phyloP scores from a whole-genome alignment of 2,888 invertebrate species.

The Lochmaea capreae region DNA sequence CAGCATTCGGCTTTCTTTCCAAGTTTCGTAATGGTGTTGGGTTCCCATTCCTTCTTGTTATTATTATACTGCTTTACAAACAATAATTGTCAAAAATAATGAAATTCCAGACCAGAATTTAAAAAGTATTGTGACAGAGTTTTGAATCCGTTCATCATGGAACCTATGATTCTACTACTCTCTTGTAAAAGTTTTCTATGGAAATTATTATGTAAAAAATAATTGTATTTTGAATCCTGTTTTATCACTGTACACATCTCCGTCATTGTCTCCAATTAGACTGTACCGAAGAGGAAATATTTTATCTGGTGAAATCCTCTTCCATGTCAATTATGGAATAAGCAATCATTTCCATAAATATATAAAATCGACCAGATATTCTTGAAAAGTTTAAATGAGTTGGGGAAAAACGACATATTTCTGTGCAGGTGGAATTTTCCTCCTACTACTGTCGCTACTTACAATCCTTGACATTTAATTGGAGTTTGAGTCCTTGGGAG shows the following conservation, averaged over 20 bases:
- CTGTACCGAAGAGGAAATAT: slow-evolving; percentile 27
- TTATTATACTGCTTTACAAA: too few relatives aligned
- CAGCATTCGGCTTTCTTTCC: too few relatives aligned
- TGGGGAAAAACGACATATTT: slow-evolving; percentile 52
- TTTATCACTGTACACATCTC: neutral
- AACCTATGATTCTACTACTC: too few relatives aligned
- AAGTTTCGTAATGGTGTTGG: too few relatives aligned
- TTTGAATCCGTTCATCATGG: too few relatives aligned
- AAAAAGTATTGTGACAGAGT: too few relatives aligned
- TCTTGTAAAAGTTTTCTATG: too few relatives aligned
- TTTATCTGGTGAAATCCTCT: slow-evolving; percentile 53
- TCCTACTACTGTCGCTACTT: slow-evolving; percentile 23
- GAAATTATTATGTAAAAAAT: too few relatives aligned
- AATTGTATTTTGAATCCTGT: neutral
- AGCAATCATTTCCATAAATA: slow-evolving; percentile 55
- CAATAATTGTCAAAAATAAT: too few relatives aligned
- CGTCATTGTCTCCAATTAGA: slow-evolving; percentile 27
- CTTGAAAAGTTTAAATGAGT: slow-evolving; percentile 60
- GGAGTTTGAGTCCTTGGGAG: slow-evolving; percentile 46
- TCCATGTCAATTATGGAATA: slow-evolving; percentile 55
- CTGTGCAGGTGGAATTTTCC: slow-evolving; percentile 38
- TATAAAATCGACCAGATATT: slow-evolving; percentile 58
- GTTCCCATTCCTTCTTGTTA: too few relatives aligned
- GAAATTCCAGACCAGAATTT: too few relatives aligned
- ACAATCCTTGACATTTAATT: slow-evolving; percentile 55